These are phyloP conservation scores for Brachionus koreanus DNA, from an alignment of 1,140 invertebrate species.

Conservation along the genomic window DNA sequence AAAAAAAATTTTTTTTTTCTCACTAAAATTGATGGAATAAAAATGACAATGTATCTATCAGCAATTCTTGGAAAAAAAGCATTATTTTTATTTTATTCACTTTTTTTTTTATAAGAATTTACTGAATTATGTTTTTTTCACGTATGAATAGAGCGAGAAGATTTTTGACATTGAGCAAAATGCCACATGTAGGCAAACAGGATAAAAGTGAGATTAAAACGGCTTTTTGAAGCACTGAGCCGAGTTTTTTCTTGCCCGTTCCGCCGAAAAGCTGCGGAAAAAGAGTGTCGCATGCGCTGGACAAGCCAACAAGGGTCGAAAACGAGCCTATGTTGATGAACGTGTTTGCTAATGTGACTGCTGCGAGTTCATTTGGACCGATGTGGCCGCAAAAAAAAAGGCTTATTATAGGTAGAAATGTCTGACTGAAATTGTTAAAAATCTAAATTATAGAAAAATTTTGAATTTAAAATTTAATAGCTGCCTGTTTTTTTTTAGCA, in stretches of 20 bases:
- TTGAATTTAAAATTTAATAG: neutral
- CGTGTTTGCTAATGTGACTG: conserved; percentile 23
- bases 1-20: neutral
- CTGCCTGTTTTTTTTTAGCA: neutral
- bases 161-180: conserved; percentile 21
- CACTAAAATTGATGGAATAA: conserved; percentile 33
- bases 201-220: neutral
- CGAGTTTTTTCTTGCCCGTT: conserved; percentile 10
- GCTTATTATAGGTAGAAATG: conserved; percentile 27
- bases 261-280: conserved; percentile 23
- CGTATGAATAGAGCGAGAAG: neutral
- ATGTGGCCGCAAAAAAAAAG: conserved; percentile 32
- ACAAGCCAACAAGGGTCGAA: neutral
- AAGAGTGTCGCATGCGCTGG: conserved; percentile 38
- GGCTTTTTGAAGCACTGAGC: conserved; percentile 24
- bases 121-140: conserved; percentile 10
- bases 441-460: neutral
- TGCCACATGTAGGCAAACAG: conserved; percentile 4
- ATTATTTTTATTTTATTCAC: neutral
- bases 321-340: conserved; percentile 40
- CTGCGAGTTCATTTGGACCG: conserved; percentile 21
- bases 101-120: neutral
- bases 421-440: conserved; percentile 37
- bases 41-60: conserved; percentile 26
- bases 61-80: neutral